These are phyloP conservation scores for Crocodylus rhombifer DNA, from an alignment of 2,797 vertebrate genomes.

Conservation along the genomic window DNA sequence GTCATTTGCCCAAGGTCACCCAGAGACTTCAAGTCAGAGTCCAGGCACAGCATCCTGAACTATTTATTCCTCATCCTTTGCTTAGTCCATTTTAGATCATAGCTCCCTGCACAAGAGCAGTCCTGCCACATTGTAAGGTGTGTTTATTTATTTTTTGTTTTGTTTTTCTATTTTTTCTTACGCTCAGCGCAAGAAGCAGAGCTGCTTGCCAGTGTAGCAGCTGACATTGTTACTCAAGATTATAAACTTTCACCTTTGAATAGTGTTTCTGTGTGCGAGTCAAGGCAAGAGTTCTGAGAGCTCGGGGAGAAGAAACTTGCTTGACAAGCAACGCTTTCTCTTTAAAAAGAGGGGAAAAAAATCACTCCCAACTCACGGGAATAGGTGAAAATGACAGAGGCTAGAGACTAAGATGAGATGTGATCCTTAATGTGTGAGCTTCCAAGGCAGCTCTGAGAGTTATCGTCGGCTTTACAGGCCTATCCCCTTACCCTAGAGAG, in stretches of 20 bases:
- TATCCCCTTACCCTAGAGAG: not conserved
- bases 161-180: not conserved
- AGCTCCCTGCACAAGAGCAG: not conserved
- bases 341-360: not conserved
- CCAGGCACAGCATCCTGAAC: rapidly evolving
- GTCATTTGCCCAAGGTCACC: not conserved
- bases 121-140: not conserved
- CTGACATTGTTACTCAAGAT: not conserved
- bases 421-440: rapidly evolving
- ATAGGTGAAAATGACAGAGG: slow-evolving; percentile 18
- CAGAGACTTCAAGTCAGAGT: not conserved
- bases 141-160: not conserved
- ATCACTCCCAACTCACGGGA: not conserved
- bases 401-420: slow-evolving; percentile 34
- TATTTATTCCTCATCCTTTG: not conserved
- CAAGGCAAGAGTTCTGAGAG: slow-evolving; percentile 16
- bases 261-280: not conserved
- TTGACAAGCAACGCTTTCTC: slow-evolving; percentile 35
- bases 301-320: slow-evolving; percentile 17
- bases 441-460: not conserved
- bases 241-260: slow-evolving; percentile 46
- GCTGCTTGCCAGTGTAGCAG: slow-evolving; percentile 8
- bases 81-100: rapidly evolving
- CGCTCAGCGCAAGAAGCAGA: not conserved
- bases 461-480: rapidly evolving